Evolutionary conservation across 2,113 vertebrate genomes (phyloP).

Genomic region (Tenrec ecaudatus): DNA sequence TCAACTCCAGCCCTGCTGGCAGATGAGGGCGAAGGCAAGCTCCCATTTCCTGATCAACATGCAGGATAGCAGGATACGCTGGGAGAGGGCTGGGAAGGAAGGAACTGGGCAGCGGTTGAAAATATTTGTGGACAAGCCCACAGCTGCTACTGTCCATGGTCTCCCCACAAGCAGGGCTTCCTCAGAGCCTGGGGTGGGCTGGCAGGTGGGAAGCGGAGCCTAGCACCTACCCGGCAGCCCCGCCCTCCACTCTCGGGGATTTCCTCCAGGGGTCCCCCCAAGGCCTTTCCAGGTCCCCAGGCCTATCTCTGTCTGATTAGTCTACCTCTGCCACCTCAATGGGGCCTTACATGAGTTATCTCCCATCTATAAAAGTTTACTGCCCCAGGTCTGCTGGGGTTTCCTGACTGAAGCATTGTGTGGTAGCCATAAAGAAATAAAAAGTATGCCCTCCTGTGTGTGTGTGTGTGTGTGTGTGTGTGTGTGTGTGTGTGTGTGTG

Average conservation of each 20-base stretch:
- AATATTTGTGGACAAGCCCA: background rate
- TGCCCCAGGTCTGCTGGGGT: background rate
- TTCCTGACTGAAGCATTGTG: slow-evolving; percentile 49
- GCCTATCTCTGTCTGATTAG: background rate
- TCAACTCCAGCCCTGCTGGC: slow-evolving; percentile 47
- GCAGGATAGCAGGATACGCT: background rate
- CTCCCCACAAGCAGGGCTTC: too few species aligned
- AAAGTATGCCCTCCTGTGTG: background rate
- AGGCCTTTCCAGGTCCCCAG: background rate
- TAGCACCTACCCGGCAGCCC: background rate
- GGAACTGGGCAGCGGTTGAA: background rate
- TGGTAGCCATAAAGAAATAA: slow-evolving; percentile 49
- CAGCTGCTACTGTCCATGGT: background rate
- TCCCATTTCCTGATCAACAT: slow-evolving; percentile 57
- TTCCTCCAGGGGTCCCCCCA: slow-evolving; percentile 64
- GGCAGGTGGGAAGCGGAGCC: background rate
- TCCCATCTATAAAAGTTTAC: slow-evolving; percentile 59
- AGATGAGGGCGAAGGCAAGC: slow-evolving; percentile 64
- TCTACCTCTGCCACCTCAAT: background rate
- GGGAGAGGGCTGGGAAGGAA: slow-evolving; percentile 29
- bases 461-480: too few species aligned
- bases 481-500: too few species aligned
- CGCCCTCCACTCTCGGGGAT: slow-evolving; percentile 55
- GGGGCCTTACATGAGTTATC: slow-evolving; percentile 33
- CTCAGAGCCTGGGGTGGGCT: background rate